Evolutionary conservation across 2,888 invertebrate genomes (phyloP), one percentile per base, ranked within the genome.

Genomic region (Drosophila austrosaltans): DNA sequence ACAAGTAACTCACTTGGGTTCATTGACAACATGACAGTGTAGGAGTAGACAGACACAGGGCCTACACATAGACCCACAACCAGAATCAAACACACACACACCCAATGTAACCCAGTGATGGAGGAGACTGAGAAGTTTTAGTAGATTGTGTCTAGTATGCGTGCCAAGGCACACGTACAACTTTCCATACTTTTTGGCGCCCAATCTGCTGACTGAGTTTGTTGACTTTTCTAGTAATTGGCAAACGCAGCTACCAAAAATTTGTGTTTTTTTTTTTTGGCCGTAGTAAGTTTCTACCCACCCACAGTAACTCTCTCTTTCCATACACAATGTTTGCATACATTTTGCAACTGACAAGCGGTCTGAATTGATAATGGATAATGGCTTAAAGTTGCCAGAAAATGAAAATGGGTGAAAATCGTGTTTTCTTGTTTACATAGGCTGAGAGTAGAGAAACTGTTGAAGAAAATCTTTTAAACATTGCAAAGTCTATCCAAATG

Each of bases 1-100:
- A 84, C 84, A 83, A 88, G 87, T 83, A 79, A 86, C 89, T 88
- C 76, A 81, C 83, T 88, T 72, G 75, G 81, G 81, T 75, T 76
- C 84, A 83, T 79, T 81, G 79, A 75, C 77, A 72, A 68, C 57
- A 66, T 64, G 53, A 64, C 22, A 56, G 40, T 12, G 25, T 12
- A 20, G 56, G 44, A 30, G 48, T 40, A 56, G 53, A 36, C 36
- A 36, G 36, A 36, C 36, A 36, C 10, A 36, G 36, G 10, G 10
- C 36, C 36, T 36, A 36, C 30, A 36, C 30, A 30, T 5, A 30
- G 30, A 30, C 30, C 30, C 5, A 30, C 30, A 30, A 30, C 8
- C 36, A 20, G 40, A 28, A 12, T 22, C 8, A 12, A 3, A 25
- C 32, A 12, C 12, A n/a, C 10, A 20, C 22, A 48, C 20, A 48